Base-by-base conservation (phyloP, 2,113 vertebrate genomes). In the Columba janthina region DNA sequence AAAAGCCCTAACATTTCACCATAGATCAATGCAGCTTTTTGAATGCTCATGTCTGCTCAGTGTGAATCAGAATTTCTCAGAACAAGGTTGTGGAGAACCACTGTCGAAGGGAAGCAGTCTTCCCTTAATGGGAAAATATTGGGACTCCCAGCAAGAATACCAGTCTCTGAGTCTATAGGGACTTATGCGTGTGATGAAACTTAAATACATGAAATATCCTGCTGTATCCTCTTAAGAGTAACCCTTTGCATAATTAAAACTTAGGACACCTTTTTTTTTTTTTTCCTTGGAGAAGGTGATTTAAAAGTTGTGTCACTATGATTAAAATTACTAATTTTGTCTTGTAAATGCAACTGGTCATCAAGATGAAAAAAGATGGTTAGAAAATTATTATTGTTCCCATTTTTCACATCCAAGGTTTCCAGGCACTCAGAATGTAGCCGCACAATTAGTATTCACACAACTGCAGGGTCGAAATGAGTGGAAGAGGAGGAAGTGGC, bases 241-340 rank as follows among this genome's bases (percentile, higher is more conserved):
- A 44, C 54, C 31, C 46, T 88, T 87, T 85, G 56, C 51, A 74
- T 94, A 94, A 90, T 90, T 90, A 92, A 92, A 96, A 73, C 53
- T 80, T 57, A 54, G 72, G 84, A 84, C 3, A 15, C 83, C 1
- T 1, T 94, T 7, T 1, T 19, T 50, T 70, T 31, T 34, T 76
- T 38, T 81, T 82, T 75, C 32, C 42, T 80, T 3, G 0, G 26
- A 40, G 42, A 62, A 16, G 19, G n/a, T 90, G 48, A 81, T 89
- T 87, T 78, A 56, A 77, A 86, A 91, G 15, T 64, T 81, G 28
- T 91, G 53, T 81, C 87, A 74, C 48, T 62, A 69, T 86, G 87
- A 84, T 93, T 67, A 94, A 95, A 89, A 78, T 74, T 65, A 79
- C 57, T 64, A 46, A 66, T 87, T 93, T 81, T 67, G 17, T 81